phyloP scores from a whole-genome alignment of 2,113 vertebrate species.

The Caloenas nicobarica region DNA sequence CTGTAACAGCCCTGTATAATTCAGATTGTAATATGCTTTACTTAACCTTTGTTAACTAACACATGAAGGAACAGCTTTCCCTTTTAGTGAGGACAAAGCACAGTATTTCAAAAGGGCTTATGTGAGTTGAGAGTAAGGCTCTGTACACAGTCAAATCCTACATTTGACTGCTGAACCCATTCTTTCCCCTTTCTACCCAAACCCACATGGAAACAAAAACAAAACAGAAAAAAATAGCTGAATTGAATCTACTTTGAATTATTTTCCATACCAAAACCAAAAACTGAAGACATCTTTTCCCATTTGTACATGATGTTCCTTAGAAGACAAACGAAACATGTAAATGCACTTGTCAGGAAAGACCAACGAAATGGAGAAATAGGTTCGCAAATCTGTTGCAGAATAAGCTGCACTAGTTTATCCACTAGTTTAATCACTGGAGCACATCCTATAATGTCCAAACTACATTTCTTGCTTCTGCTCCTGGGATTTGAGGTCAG shows the following conservation, averaged over 20 bases:
- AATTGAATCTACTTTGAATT: neutral
- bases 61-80: conserved; percentile 52
- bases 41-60: conserved; percentile 59
- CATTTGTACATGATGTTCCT: neutral
- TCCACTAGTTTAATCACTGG: neutral
- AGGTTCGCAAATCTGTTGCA: neutral
- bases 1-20: conserved; percentile 26
- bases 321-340: neutral
- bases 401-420: neutral
- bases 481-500: neutral
- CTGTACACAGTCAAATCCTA: conserved; percentile 19
- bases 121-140: conserved; percentile 13
- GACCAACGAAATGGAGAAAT: neutral
- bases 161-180: neutral
- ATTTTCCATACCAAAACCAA: neutral
- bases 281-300: neutral
- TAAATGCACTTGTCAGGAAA: neutral
- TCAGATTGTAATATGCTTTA: conserved; percentile 58
- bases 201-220: neutral
- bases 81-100: conserved; percentile 48
- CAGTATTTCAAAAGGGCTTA: conserved; percentile 53
- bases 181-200: neutral
- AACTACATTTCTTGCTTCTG: neutral
- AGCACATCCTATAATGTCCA: neutral
- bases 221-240: neutral